Percentiles rank a stretch among this genome's conserved stretches.
These are phyloP conservation scores for Hydropsyche tenuis DNA, from an alignment of 1,140 invertebrate genomes.

Conservation along the genomic window DNA sequence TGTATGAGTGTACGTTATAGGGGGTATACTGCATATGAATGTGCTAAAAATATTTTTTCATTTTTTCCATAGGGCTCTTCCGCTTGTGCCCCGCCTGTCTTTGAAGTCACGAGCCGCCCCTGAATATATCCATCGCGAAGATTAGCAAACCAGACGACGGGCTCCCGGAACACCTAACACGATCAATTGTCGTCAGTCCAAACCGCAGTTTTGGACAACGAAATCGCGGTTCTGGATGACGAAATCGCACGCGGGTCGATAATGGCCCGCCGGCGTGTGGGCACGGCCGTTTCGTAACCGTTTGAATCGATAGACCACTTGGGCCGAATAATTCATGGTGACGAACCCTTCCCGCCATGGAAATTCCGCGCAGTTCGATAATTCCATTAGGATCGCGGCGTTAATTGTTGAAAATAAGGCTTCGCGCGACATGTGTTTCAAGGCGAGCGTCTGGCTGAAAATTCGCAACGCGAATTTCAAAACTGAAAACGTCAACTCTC, in stretches of 20 bases:
- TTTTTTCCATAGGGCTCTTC: no score
- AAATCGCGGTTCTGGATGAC: not conserved
- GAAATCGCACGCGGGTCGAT: not conserved
- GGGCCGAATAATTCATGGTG: no score
- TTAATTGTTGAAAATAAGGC: constrained; percentile 19
- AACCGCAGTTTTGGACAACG: not conserved
- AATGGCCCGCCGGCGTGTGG: not conserved
- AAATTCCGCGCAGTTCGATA: not conserved
- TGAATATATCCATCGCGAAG: not conserved
- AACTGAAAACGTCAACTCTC: not conserved
- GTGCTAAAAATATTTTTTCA: no score
- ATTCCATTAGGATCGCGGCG: constrained; percentile 3
- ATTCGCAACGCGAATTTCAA: no score
- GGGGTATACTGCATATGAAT: no score
- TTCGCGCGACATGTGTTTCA: not conserved
- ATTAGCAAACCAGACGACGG: constrained; percentile 7
- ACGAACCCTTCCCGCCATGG: no score
- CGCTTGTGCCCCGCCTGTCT: no score
- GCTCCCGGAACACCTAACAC: no score
- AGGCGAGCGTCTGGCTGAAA: not conserved
- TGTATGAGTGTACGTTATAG: no score
- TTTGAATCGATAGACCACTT: no score
- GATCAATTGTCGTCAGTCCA: not conserved
- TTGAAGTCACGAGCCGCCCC: no score
- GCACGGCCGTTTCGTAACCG: not conserved